Evolutionary conservation across 2,113 vertebrate genomes (phyloP), one percentile per base, ranked within the genome.

Genomic region (Leuciscus idus): DNA sequence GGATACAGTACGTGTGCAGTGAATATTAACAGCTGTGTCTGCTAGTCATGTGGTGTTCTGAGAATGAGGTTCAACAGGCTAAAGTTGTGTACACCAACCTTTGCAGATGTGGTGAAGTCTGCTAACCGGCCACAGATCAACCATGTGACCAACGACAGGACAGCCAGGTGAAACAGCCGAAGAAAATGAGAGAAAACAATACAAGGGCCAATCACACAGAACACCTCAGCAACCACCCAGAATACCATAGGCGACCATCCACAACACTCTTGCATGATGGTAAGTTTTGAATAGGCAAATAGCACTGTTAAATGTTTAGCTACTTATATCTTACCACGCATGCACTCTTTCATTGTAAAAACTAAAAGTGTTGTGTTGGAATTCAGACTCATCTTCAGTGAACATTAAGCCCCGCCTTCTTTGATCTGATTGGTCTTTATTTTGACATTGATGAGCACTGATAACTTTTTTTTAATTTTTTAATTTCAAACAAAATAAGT

Each of bases 1-100:
- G 46, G 43, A 76, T 76, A 76, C 73, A 17, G 46, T 26, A 28
- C 2, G 7, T 76, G 46, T 52, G 73, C 26, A 17, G 46, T 50
- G 73, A 76, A 50, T 76, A 76, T 76, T 76, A 76, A 76, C n/a
- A 15, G n/a, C 46, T 43, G 11, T 50, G 46, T 76, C 46, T 50
- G 73, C 43, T 26, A n/a, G n/a, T 17, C 73, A 76, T 76, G 73
- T 50, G 73, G 73, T 52, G 46, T 52, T 76, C 73, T 76, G 12
- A 76, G 73, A 76, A 76, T 28, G 23, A 6, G 46, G n/a, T 13
- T 17, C 73, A 75, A 50, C 73, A 30, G 43, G 26, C 73, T 50
- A 7, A 28, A 75, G 43, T 50, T 76, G 43, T 50, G 70, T n/a
- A n/a, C 10, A 21, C 70, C 43, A 76, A 19, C 13, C 17, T 30